Percentiles rank a stretch among this genome's conserved stretches.
Evolutionary conservation across 1,140 invertebrate species (phyloP).

Genomic region (Panonychus citri): DNA sequence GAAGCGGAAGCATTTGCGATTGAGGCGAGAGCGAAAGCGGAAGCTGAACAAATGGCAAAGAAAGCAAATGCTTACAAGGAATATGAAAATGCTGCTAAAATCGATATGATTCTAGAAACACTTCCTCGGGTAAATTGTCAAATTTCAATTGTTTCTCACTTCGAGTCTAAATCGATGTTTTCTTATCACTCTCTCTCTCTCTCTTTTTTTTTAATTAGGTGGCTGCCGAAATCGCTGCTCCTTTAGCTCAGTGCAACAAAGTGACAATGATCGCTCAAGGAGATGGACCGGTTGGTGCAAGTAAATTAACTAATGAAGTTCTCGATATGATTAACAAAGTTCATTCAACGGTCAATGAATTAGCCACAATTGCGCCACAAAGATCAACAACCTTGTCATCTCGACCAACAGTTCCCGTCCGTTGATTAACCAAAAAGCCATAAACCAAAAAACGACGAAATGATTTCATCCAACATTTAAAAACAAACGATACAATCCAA

Average conservation of each 20-base stretch:
- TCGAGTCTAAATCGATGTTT: slow-evolving; percentile 4
- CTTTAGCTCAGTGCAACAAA: slow-evolving; percentile 71
- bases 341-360: too few relatives aligned
- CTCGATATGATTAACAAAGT: slow-evolving; percentile 59
- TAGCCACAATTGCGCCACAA: too few relatives aligned
- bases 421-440: too few relatives aligned
- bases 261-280: slow-evolving; percentile 83
- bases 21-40: slow-evolving; percentile 74
- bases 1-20: slow-evolving; percentile 85
- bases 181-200: slow-evolving; percentile 1
- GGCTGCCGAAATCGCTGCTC: slow-evolving; percentile 82
- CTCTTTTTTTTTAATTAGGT: slow-evolving; percentile 39
- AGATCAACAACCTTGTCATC: too few relatives aligned
- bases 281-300: slow-evolving; percentile 67
- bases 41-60: slow-evolving; percentile 84
- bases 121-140: slow-evolving; percentile 52
- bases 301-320: slow-evolving; percentile 78
- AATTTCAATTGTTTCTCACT: not conserved
- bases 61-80: slow-evolving; percentile 90
- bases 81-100: slow-evolving; percentile 84
- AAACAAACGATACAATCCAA: too few relatives aligned
- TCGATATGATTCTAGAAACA: slow-evolving; percentile 90
- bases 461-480: too few relatives aligned
- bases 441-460: too few relatives aligned
- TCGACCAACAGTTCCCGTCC: too few relatives aligned